phyloP scores from a whole-genome alignment of 2,888 invertebrate genomes.

The Lepidochrysops patricia region DNA sequence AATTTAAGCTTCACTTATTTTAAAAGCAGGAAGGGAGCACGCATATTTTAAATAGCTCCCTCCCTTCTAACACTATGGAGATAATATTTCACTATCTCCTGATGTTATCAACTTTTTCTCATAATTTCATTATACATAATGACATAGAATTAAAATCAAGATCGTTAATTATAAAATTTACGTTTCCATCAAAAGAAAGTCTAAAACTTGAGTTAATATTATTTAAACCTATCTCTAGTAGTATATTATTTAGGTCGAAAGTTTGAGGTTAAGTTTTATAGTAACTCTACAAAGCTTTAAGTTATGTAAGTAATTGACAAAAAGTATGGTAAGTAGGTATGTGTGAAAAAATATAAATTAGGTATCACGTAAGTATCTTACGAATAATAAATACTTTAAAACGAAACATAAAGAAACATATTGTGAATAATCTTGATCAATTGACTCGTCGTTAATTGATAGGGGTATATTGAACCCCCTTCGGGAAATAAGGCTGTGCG shows the following conservation, averaged over 20 bases:
- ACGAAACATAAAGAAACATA: neutral
- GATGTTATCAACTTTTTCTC: slow-evolving; percentile 4
- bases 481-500: neutral
- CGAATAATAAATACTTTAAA: too few relatives aligned
- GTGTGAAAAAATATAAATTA: too few relatives aligned
- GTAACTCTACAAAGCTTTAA: too few relatives aligned
- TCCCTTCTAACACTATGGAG: slow-evolving; percentile 31
- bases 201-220: neutral
- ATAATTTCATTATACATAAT: slow-evolving; percentile 1
- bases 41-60: slow-evolving; percentile 48
- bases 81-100: slow-evolving; percentile 20
- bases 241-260: too few relatives aligned
- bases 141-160: neutral
- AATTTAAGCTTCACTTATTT: slow-evolving; percentile 58
- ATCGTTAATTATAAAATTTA: slow-evolving; percentile 1
- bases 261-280: neutral
- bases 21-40: slow-evolving; percentile 61
- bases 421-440: neutral
- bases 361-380: too few relatives aligned
- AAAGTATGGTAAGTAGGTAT: too few relatives aligned
- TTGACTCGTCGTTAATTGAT: neutral
- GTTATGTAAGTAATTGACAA: too few relatives aligned
- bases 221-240: too few relatives aligned
- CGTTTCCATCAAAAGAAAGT: neutral
- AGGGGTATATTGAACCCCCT: neutral